These are phyloP conservation scores for Diarsia rubi DNA, from an alignment of 2,888 invertebrate genomes.

Conservation along the genomic window DNA sequence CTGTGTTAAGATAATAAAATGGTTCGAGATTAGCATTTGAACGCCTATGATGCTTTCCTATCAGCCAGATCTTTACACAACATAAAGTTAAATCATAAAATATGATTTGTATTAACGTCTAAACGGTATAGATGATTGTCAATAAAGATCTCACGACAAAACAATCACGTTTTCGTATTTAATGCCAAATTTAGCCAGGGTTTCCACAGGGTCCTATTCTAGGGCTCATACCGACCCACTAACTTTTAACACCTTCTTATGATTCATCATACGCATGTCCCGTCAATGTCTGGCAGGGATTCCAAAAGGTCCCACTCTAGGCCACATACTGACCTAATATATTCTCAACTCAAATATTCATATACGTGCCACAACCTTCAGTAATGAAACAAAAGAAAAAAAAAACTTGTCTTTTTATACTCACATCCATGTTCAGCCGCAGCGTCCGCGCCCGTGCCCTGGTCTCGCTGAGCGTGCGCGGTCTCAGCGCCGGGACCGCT, in stretches of 20 bases:
- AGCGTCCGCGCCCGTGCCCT: constrained; percentile 81
- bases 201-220: background rate
- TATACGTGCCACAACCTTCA: background rate
- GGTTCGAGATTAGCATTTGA: background rate
- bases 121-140: background rate
- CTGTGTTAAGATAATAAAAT: background rate
- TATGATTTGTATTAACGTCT: background rate
- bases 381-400: background rate
- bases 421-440: constrained; percentile 84
- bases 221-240: background rate
- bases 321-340: background rate
- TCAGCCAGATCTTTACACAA: background rate
- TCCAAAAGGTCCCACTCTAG: constrained; percentile 19
- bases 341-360: background rate
- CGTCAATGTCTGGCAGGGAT: background rate
- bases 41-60: too few relatives aligned
- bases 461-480: constrained; percentile 79
- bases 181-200: background rate
- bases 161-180: too few relatives aligned
- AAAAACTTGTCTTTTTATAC: constrained; percentile 55
- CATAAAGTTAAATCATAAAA: too few relatives aligned
- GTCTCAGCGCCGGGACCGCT: constrained; percentile 83
- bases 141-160: background rate
- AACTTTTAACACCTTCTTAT: background rate
- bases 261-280: background rate